These are phyloP conservation scores for Diachasmimorpha longicaudata DNA, from an alignment of 1,140 invertebrate species.

Conservation along the genomic window DNA sequence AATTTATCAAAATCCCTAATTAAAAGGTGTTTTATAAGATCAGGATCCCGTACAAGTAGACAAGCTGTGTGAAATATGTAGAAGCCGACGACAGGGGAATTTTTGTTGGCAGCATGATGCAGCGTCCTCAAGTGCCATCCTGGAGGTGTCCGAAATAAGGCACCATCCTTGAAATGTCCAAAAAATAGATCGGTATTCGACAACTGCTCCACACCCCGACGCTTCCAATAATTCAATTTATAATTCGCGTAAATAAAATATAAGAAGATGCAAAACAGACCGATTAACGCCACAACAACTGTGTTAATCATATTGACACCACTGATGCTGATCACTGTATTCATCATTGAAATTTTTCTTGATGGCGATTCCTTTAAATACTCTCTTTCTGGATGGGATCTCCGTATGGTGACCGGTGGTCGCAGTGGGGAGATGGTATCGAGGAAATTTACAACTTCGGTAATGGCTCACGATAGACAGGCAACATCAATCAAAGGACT, in stretches of 20 bases:
- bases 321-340: not conserved
- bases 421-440: too few relatives aligned
- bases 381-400: not conserved
- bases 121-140: constrained; percentile 56
- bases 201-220: constrained; percentile 33
- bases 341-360: not conserved
- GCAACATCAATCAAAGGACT: too few relatives aligned
- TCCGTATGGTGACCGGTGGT: too few relatives aligned
- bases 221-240: constrained; percentile 38
- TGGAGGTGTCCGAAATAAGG: constrained; percentile 37
- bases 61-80: constrained; percentile 16
- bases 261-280: not conserved
- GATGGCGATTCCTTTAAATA: not conserved
- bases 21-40: constrained; percentile 31
- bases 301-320: not conserved
- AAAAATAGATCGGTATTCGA: constrained; percentile 31
- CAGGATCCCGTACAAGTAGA: constrained; percentile 40
- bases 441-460: too few relatives aligned
- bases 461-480: too few relatives aligned
- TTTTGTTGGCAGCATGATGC: constrained; percentile 24
- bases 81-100: constrained; percentile 27
- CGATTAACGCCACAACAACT: not conserved
- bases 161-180: constrained; percentile 44
- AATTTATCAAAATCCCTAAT: constrained; percentile 29
- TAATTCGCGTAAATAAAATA: constrained; percentile 27